Conservation (phyloP, 2,797 vertebrate genomes). For the Sebastes alutus region DNA sequence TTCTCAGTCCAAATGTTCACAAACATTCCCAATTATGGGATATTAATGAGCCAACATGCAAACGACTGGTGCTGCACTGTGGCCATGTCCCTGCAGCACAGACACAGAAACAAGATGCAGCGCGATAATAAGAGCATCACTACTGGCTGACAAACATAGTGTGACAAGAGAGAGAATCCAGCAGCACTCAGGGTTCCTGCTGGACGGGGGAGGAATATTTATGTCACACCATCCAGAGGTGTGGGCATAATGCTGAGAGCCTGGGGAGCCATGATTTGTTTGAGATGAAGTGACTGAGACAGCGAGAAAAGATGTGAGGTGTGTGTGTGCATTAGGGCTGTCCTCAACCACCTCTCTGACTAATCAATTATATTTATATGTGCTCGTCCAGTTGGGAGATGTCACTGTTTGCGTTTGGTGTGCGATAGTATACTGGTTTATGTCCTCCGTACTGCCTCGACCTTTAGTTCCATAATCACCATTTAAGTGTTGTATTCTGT, state of each 20-base stretch:
- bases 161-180: conserved; percentile 31
- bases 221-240: conserved; percentile 52
- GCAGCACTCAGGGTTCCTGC: conserved; percentile 39
- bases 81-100: neutral
- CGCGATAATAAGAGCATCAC: conserved; percentile 6
- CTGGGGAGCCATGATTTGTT: conserved; percentile 16
- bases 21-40: neutral
- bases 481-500: neutral
- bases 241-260: conserved; percentile 43
- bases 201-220: conserved; percentile 45
- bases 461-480: neutral
- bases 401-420: neutral
- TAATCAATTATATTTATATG: neutral
- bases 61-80: conserved; percentile 6
- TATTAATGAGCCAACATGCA: conserved; percentile 13
- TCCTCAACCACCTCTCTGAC: neutral
- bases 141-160: conserved; percentile 29
- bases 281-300: conserved; percentile 37
- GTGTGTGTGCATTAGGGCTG: neutral
- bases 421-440: neutral
- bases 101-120: conserved; percentile 4
- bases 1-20: neutral
- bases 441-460: neutral
- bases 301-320: neutral
- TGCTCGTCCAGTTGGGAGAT: neutral